Conservation (phyloP, 37 sponge, comb jelly and placozoan genomes). For the Cladorhizidae sp. region DNA sequence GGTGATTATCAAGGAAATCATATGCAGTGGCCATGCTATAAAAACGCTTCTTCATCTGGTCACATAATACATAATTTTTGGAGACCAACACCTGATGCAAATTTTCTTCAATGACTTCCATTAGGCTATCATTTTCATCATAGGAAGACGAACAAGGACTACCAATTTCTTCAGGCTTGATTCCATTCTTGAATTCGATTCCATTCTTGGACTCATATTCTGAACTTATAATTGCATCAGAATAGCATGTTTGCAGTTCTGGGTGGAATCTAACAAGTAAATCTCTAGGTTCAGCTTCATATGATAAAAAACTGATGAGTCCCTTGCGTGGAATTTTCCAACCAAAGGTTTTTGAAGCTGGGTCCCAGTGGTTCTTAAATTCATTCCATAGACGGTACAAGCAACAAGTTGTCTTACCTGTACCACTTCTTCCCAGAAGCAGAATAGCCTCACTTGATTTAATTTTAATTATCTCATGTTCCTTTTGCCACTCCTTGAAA, state of each 20-base stretch:
- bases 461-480: constrained; percentile 80
- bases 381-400: constrained; percentile 82
- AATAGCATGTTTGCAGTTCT: not conserved
- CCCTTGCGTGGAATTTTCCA: constrained; percentile 21
- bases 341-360: not conserved
- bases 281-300: not conserved
- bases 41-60: constrained; percentile 71
- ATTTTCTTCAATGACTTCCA: constrained; percentile 12
- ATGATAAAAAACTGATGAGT: not conserved
- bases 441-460: constrained; percentile 40
- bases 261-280: not conserved
- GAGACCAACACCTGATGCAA: constrained; percentile 87
- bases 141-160: not conserved
- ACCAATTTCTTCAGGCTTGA: not conserved
- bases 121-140: not conserved
- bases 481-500: constrained; percentile 82
- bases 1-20: constrained; percentile 15
- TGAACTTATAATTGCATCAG: not conserved
- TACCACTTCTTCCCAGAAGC: constrained; percentile 86
- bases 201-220: not conserved
- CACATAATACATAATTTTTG: constrained; percentile 79
- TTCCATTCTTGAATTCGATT: too few species aligned
- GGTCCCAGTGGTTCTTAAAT: constrained; percentile 72
- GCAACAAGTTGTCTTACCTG: constrained; percentile 90
- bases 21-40: constrained; percentile 47